Conservation (phyloP, 2,888 invertebrate species). For the Chrysomela aeneicollis region DNA sequence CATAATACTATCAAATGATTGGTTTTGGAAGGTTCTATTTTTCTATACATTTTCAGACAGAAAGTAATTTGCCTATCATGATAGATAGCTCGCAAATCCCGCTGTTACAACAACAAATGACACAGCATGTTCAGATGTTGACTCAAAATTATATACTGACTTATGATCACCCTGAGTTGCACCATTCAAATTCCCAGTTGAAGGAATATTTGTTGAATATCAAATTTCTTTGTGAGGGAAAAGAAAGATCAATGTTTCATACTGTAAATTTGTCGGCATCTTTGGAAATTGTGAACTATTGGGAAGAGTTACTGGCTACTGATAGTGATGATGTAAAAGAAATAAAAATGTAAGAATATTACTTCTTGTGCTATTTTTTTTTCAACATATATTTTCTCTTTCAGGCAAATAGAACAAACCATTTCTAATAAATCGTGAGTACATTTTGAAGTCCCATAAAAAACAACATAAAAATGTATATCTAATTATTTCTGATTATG, state of each 20-base stretch:
- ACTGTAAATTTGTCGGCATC: conserved; percentile 72
- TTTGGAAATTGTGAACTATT: conserved; percentile 67
- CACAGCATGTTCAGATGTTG: conserved; percentile 86
- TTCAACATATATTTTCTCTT: conserved; percentile 51
- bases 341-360: conserved; percentile 67
- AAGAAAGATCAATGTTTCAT: conserved; percentile 66
- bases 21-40: too few relatives aligned
- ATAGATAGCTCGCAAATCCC: not conserved
- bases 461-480: too few relatives aligned
- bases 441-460: conserved; percentile 33
- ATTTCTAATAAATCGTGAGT: conserved; percentile 64
- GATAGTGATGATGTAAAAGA: conserved; percentile 65
- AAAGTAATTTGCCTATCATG: not conserved
- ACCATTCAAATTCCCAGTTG: conserved; percentile 64
- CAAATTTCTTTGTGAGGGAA: conserved; percentile 57
- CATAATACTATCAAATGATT: too few relatives aligned
- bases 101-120: conserved; percentile 70
- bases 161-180: conserved; percentile 73
- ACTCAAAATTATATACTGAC: conserved; percentile 76
- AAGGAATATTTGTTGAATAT: conserved; percentile 62
- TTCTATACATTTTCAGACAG: too few relatives aligned
- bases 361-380: conserved; percentile 37
- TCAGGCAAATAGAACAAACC: conserved; percentile 67
- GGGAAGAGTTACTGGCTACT: conserved; percentile 68
- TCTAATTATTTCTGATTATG: too few relatives aligned